Evolutionary conservation across 2,888 invertebrate species (phyloP).

Genomic region (Machimus rusticus): DNA sequence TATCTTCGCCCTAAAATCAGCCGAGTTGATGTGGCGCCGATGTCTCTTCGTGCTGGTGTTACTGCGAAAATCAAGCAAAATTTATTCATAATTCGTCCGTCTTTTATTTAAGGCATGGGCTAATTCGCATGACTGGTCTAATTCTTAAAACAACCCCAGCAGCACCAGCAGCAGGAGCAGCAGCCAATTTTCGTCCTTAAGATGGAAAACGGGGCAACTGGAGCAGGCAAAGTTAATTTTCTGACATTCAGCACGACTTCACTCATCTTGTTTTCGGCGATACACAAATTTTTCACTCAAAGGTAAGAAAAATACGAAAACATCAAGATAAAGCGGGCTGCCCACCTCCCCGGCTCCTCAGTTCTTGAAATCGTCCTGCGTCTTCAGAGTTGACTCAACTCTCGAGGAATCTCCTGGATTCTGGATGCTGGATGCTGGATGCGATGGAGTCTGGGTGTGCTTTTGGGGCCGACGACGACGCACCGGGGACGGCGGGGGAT

Average conservation of each 20-base stretch:
- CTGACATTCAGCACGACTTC: constrained; percentile 39
- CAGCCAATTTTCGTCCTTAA: constrained; percentile 21
- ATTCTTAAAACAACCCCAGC: constrained; percentile 30
- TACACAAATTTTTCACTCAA: constrained; percentile 41
- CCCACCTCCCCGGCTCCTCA: neutral
- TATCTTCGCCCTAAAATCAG: neutral
- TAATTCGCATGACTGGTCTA: constrained; percentile 33
- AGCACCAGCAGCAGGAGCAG: neutral
- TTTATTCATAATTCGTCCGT: constrained; percentile 26
- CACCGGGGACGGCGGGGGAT: neutral
- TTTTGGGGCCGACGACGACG: neutral
- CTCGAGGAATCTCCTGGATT: neutral
- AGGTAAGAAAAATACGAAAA: constrained; percentile 36
- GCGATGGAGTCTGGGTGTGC: neutral
- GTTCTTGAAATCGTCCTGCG: neutral
- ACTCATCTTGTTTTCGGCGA: constrained; percentile 37
- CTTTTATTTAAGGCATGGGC: constrained; percentile 30
- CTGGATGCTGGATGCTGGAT: neutral
- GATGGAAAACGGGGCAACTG: neutral
- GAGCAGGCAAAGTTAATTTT: constrained; percentile 36
- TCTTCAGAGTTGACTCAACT: neutral
- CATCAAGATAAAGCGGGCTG: constrained; percentile 11
- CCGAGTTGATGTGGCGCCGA: neutral
- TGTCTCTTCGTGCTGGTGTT: neutral
- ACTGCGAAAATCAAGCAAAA: neutral